These are phyloP conservation scores for Eira barbara DNA, from an alignment of 2,113 vertebrate genomes.

Conservation along the genomic window DNA sequence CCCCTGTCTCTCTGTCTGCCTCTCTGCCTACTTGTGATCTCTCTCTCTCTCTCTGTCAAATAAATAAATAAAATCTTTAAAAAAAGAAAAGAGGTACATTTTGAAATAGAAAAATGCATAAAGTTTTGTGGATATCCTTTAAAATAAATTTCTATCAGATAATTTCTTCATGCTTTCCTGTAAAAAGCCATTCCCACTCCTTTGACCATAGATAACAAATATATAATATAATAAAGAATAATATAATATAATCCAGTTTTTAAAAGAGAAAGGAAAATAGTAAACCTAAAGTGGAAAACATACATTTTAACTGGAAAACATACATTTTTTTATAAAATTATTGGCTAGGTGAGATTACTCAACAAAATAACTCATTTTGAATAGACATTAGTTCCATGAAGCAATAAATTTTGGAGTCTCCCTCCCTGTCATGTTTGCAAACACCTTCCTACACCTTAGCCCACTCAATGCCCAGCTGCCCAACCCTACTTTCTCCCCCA, in stretches of 20 bases:
- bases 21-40: too few species aligned
- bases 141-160: not conserved
- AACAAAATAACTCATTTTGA: not conserved
- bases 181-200: not conserved
- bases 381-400: not conserved
- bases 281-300: not conserved
- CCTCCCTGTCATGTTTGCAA: not conserved
- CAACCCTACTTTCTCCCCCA: not conserved
- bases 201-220: not conserved
- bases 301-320: not conserved
- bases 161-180: not conserved
- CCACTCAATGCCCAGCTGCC: not conserved
- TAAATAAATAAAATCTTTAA: too few species aligned
- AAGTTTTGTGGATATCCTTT: not conserved
- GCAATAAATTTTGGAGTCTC: not conserved
- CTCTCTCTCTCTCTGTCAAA: too few species aligned
- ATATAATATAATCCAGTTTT: not conserved
- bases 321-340: constrained; percentile 2
- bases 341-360: not conserved
- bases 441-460: not conserved
- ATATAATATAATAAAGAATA: not conserved
- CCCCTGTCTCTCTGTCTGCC: too few species aligned
- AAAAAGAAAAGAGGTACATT: not conserved
- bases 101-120: constrained; percentile 4
- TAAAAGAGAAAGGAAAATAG: not conserved